Conservation (phyloP, 2,888 invertebrate genomes). For the Xanthia icteritia region DNA sequence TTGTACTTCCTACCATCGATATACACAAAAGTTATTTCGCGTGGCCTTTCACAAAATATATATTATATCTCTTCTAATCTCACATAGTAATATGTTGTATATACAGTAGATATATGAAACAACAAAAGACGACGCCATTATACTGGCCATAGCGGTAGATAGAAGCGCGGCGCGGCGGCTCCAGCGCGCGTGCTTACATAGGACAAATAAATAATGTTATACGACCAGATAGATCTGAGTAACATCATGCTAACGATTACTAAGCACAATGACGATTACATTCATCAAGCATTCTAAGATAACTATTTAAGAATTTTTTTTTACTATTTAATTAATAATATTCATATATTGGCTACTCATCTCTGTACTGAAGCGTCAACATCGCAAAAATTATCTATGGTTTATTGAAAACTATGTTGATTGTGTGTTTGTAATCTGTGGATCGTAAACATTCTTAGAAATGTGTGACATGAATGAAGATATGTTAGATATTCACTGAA, state of each 20-base stretch:
- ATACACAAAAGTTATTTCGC: constrained; percentile 67
- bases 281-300: constrained; percentile 89
- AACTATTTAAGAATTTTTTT: constrained; percentile 82
- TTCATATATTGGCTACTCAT: constrained; percentile 86
- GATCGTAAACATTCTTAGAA: constrained; percentile 48
- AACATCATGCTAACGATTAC: constrained; percentile 88
- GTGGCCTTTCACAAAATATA: constrained; percentile 78
- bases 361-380: constrained; percentile 86
- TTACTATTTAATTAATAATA: constrained; percentile 84
- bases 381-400: constrained; percentile 80
- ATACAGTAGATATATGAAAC: constrained; percentile 74
- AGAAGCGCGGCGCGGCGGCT: constrained; percentile 50
- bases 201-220: constrained; percentile 74
- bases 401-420: constrained; percentile 64
- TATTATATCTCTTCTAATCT: constrained; percentile 77
- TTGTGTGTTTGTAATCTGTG: constrained; percentile 49
- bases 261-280: constrained; percentile 90
- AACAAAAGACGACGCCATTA: constrained; percentile 60
- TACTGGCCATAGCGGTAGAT: constrained; percentile 60
- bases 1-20: constrained; percentile 61
- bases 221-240: constrained; percentile 83
- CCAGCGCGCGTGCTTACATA: constrained; percentile 64
- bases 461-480: constrained; percentile 54
- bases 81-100: constrained; percentile 76
- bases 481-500: constrained; percentile 60